Base-by-base conservation (phyloP, 2,797 vertebrate species). In the Discoglossus pictus region DNA sequence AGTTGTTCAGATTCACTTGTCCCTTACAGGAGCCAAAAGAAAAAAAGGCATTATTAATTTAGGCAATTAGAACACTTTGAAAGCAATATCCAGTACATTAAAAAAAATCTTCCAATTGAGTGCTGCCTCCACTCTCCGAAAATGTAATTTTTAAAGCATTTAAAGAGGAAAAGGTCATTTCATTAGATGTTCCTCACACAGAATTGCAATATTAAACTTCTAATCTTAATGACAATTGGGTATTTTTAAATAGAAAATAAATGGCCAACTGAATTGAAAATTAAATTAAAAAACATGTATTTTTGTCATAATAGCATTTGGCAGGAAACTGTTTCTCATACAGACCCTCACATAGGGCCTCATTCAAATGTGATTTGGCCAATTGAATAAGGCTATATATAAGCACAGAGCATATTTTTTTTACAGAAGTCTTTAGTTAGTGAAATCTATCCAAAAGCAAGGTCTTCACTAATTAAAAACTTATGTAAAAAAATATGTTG, bases 51-150 rank as follows among this genome's bases (percentile, higher is more conserved):
- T 88, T 88, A 86, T 88, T 90, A 88, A 91, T 88, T 89, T 84
- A 87, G 83, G 73, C 78, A 88, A 87, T 89, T 91, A 88, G 76
- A 82, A 44, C 76, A 80, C 75, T 84, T 82, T 84, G 83, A 87
- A 89, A 84, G 86, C 78, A 87, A 84, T 88, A 88, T 81, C 74
- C 61, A 74, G 66, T 75, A 67, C 74, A 82, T 82, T 87, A 84
- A 79, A 78, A 67, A 61, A 68, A 80, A 76, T 7, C 36, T 61
- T 21, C 80, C 83, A 80, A 83, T 68, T 13, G 79, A 77, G 79
- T 73, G 40, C 65, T 73, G 69, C 67, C 64, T 73, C 52, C 52
- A 74, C 76, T 68, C 76, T 74, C 65, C 48, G 53, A 84, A 85
- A 89, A 82, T 58, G 71, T 78, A 77, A 79, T 82, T 79, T 75